Evolutionary conservation across 2,113 vertebrate genomes (phyloP), one percentile per base, ranked within the genome.

Genomic region (Condylura cristata): DNA sequence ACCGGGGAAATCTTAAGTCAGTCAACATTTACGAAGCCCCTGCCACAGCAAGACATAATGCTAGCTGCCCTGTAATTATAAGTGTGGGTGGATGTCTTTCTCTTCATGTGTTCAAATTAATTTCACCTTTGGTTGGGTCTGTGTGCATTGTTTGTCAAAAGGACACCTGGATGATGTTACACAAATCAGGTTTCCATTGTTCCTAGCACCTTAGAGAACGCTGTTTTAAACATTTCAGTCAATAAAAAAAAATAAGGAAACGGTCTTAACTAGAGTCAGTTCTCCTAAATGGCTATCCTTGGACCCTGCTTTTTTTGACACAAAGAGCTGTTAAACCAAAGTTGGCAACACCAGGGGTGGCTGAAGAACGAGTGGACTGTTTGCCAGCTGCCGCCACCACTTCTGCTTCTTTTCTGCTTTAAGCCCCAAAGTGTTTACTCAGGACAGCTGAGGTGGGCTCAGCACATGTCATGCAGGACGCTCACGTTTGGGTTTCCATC

Each of bases 371-470:
- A 81, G 39, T 32, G 76, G 30, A 70, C 48, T 34, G 6, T 26
- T 51, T 65, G 46, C 65, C 83, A 95, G 93, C 91, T 96, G 89
- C 83, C 14, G 11, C 41, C 39, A 5, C 41, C 80, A 80, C 51
- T 88, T 90, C 30, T 56, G 86, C 71, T 70, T 94, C 76, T 84
- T 66, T 90, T 80, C 70, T 61, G 44, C 81, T 85, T 80, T 76
- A 87, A 96, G 34, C 37, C 53, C 85, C 68, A 87, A 80, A 80
- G 76, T 91, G 84, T 93, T 94, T 89, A 86, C 93, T 83, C 61
- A 85, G 89, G 72, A 92, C 82, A 88, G 89, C 94, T 92, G 92
- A 94, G 86, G 82, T 72, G 30, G 86, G 74, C 89, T 86, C 79
- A 89, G 89, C 89, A 89, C 81, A 91, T 89, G 82, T 92, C 58